Evolutionary conservation across 2,888 invertebrate species (phyloP).

Genomic region (Automeris io): DNA sequence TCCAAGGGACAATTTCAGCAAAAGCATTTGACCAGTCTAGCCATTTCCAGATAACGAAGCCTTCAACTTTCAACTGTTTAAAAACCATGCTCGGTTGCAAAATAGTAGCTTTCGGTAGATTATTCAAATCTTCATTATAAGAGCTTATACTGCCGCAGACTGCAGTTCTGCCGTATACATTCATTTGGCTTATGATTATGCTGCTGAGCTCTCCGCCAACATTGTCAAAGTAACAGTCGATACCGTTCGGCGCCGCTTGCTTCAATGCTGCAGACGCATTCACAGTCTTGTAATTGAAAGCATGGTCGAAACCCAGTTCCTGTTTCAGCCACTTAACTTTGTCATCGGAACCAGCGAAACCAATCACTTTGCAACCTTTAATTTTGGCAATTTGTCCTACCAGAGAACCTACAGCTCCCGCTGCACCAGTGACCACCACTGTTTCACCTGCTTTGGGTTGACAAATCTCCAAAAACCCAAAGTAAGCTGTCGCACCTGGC

Average conservation of each 20-base stretch:
- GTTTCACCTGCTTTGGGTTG: slow-evolving; percentile 81
- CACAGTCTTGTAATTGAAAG: slow-evolving; percentile 82
- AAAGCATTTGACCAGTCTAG: slow-evolving; percentile 74
- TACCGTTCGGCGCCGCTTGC: slow-evolving; percentile 72
- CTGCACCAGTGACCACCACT: slow-evolving; percentile 83
- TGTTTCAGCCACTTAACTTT: slow-evolving; percentile 82
- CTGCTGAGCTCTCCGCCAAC: slow-evolving; percentile 81
- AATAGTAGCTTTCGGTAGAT: slow-evolving; percentile 47
- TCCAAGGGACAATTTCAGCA: slow-evolving; percentile 75
- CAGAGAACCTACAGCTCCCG: slow-evolving; percentile 84
- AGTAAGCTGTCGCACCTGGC: slow-evolving; percentile 82
- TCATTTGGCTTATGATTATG: slow-evolving; percentile 77
- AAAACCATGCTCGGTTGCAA: slow-evolving; percentile 74
- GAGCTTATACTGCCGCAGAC: slow-evolving; percentile 43
- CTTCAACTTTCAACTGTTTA: slow-evolving; percentile 79
- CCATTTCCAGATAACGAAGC: slow-evolving; percentile 73
- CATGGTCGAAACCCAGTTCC: slow-evolving; percentile 80
- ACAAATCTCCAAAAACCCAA: slow-evolving; percentile 81
- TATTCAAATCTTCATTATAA: slow-evolving; percentile 34
- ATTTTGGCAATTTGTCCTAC: slow-evolving; percentile 87
- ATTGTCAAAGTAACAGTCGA: slow-evolving; percentile 87
- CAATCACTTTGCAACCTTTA: slow-evolving; percentile 79
- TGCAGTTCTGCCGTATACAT: slow-evolving; percentile 34
- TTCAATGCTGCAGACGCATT: slow-evolving; percentile 66
- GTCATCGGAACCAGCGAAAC: slow-evolving; percentile 82